Evolutionary conservation across 2,113 vertebrate genomes (phyloP), one percentile per base, ranked within the genome.

Genomic region (Aphelocoma coerulescens): DNA sequence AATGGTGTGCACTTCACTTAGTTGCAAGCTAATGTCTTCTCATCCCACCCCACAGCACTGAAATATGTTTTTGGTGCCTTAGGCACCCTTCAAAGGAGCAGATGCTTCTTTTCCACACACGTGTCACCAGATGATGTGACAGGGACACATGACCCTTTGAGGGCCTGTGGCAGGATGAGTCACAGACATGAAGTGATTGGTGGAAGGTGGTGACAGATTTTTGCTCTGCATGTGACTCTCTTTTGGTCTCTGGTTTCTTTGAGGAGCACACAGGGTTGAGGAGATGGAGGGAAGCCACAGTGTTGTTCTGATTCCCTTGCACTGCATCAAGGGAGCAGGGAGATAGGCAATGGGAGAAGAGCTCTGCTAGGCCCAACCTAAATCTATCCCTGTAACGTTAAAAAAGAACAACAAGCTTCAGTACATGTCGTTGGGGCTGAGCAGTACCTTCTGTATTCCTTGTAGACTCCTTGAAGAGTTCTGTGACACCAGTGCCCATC

Each of bases 201-300:
- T 3, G 16, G 27, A 52, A 21, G 75, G 30, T 85, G 59, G 37
- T 13, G 61, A 61, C n/a, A 82, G 55, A 16, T 21, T 59, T n/a
- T 68, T 0, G 0, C 65, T 85, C 61, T 0, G 0, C 0, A 0
- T 39, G 37, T 22, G 43, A 63, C 46, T 20, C 17, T 32, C 30
- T 10, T 85, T 63, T 35, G 59, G 54, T 44, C 21, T 57, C 86
- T 5, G 33, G 20, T 41, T 51, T 67, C 24, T 43, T 48, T 9
- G 58, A 88, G 71, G 21, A 68, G 39, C 39, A 75, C 7, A 6
- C 20, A 15, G 44, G 27, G 33, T 8, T 83, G 82, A 79, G 71
- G 49, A 57, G 41, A 35, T 37, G 16, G 27, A 90, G 44, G 33
- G 49, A 85, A 93, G 41, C 16, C 62, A 76, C 9, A 39, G 26